Conservation (phyloP, 2,888 invertebrate genomes). For the Macrosiphum euphorbiae region DNA sequence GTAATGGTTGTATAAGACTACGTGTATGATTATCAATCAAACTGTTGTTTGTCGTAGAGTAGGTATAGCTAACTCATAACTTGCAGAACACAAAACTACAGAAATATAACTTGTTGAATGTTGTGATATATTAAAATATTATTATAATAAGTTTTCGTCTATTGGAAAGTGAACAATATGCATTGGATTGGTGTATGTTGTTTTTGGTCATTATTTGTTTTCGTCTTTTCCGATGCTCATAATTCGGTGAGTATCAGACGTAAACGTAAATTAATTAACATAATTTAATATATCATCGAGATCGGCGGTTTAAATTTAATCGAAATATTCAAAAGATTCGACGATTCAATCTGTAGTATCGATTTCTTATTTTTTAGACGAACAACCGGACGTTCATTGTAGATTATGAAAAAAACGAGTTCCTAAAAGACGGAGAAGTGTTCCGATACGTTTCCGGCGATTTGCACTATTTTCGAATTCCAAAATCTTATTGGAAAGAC, state of each 20-base stretch:
- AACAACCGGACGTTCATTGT: constrained; percentile 70
- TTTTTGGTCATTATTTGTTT: neutral
- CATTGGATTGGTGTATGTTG: neutral
- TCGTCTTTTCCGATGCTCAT: neutral
- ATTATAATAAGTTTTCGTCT: neutral
- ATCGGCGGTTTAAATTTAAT: neutral
- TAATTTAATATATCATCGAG: neutral
- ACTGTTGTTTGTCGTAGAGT: neutral
- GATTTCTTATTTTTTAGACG: neutral
- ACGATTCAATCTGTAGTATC: neutral
- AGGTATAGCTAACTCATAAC: neutral
- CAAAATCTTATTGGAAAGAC: constrained; percentile 84
- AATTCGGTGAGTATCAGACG: neutral
- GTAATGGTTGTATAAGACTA: neutral
- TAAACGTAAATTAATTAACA: neutral
- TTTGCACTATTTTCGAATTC: constrained; percentile 89
- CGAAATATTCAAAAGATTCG: neutral
- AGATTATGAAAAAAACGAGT: constrained; percentile 75
- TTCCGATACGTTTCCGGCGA: constrained; percentile 83
- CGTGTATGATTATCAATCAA: neutral
- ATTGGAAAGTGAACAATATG: neutral
- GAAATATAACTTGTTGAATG: neutral
- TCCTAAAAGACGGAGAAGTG: constrained; percentile 80
- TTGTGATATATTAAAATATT: neutral
- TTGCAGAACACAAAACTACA: neutral